Conservation (phyloP, 2,797 vertebrate species). For the Danio choprae region DNA sequence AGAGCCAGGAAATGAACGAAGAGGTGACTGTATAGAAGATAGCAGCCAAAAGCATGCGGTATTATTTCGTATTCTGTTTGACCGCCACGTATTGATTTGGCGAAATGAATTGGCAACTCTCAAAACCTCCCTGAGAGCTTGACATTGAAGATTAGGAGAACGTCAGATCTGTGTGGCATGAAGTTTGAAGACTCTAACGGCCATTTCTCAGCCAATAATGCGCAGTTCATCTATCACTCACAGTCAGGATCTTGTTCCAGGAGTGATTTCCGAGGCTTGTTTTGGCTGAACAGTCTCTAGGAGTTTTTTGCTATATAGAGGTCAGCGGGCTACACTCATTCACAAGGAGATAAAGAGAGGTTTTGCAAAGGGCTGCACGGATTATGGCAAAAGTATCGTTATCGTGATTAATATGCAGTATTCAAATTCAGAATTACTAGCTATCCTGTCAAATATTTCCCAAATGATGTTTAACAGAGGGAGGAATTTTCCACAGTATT, state of each 20-base stretch:
- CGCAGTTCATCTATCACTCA: conserved; percentile 6
- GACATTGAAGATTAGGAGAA: conserved; percentile 43
- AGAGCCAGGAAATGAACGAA: conserved; percentile 17
- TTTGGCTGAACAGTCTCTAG: conserved; percentile 2
- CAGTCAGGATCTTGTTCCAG: conserved; percentile 33
- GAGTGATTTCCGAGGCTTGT: conserved; percentile 38
- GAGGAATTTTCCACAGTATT: too few species aligned
- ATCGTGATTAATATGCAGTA: too few species aligned
- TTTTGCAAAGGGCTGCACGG: conserved; percentile 8
- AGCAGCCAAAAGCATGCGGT: conserved; percentile 6
- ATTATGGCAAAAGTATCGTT: too few species aligned
- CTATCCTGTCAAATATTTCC: too few species aligned
- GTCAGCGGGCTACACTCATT: conserved; percentile 20
- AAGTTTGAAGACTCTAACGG: conserved; percentile 44
- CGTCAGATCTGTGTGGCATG: conserved; percentile 29
- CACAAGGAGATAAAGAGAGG: conserved; percentile 23
- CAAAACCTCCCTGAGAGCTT: conserved; percentile 35
- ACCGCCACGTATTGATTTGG: conserved; percentile 44
- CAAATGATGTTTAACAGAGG: too few species aligned
- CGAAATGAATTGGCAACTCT: conserved; percentile 33
- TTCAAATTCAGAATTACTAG: too few species aligned
- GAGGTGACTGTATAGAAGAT: conserved; percentile 23
- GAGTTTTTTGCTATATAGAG: conserved; percentile 8
- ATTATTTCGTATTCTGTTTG: conserved; percentile 44
- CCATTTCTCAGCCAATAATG: conserved; percentile 46